phyloP scores from a whole-genome alignment of 2,113 vertebrate genomes.

The Mormoops blainvillei region DNA sequence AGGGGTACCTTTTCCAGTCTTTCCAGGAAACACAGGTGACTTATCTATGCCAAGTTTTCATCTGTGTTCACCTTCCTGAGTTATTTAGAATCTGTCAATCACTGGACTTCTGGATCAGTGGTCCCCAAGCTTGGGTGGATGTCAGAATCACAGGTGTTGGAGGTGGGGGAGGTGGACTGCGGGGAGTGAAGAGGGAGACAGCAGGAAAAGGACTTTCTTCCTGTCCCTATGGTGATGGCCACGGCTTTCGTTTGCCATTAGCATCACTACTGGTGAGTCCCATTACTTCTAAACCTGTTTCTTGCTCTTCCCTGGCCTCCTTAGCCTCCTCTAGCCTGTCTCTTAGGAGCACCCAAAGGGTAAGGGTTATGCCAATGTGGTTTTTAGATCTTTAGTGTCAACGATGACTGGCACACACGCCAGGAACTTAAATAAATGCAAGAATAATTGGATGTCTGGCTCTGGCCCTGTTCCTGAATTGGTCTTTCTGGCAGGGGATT shows the following conservation, averaged over 20 bases:
- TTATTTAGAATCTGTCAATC: neutral
- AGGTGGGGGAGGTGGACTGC: neutral
- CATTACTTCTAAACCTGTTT: neutral
- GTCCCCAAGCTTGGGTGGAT: neutral
- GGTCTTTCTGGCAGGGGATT: neutral
- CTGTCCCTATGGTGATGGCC: neutral
- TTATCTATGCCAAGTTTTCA: neutral
- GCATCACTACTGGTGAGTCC: neutral
- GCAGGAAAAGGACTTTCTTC: neutral
- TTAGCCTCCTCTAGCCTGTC: neutral
- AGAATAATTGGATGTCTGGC: neutral
- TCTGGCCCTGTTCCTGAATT: neutral
- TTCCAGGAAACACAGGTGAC: neutral
- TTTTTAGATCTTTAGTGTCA: neutral
- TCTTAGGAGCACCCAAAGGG: neutral
- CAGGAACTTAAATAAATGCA: neutral
- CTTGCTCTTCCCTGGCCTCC: neutral
- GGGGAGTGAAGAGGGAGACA: rapidly evolving
- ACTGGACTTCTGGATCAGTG: neutral
- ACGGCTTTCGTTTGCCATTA: neutral
- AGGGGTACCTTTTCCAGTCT: neutral
- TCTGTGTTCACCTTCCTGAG: neutral
- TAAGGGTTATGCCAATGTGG: neutral
- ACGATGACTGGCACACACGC: neutral
- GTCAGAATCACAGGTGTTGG: neutral